Evolutionary conservation across 2,888 invertebrate species (phyloP).

Genomic region (Electrophaes corylata): DNA sequence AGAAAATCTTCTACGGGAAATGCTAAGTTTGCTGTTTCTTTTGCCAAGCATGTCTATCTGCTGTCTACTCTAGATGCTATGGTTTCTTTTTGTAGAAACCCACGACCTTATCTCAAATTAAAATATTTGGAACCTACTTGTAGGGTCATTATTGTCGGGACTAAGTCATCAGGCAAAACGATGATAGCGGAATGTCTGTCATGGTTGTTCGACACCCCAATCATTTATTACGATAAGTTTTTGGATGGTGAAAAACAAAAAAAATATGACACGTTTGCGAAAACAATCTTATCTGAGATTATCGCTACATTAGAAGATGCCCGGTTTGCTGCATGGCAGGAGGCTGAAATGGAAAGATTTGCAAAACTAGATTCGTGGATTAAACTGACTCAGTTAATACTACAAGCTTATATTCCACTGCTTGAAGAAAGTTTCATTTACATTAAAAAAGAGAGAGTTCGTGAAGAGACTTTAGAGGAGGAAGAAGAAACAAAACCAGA

Average conservation of each 20-base stretch:
- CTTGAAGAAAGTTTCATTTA: conserved; percentile 41
- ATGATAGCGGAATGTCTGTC: conserved; percentile 82
- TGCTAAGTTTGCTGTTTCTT: conserved; percentile 82
- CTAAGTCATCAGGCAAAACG: conserved; percentile 84
- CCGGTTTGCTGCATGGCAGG: conserved; percentile 64
- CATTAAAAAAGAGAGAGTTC: conserved; percentile 10
- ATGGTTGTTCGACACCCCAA: conserved; percentile 75
- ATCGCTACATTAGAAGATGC: conserved; percentile 68
- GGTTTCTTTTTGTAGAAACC: conserved; percentile 84
- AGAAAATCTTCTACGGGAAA: conserved; percentile 80
- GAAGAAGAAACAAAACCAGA: conserved; percentile 28
- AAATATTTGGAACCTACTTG: conserved; percentile 84
- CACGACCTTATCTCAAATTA: conserved; percentile 84
- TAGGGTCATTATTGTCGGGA: conserved; percentile 85
- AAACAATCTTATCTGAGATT: conserved; percentile 69
- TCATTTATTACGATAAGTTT: conserved; percentile 66
- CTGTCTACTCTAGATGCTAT: conserved; percentile 79
- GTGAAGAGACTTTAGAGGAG: conserved; percentile 12
- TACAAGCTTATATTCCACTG: conserved; percentile 55
- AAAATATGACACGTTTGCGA: conserved; percentile 57
- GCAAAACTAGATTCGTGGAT: conserved; percentile 68
- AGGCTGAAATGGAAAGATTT: conserved; percentile 64
- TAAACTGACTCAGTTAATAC: conserved; percentile 36
- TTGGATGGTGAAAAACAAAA: conserved; percentile 53
- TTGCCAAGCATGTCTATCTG: conserved; percentile 86